A percentile compares a stretch with the other conserved stretches of the same genome.
Evolutionary conservation across 2,888 invertebrate species (phyloP).

Genomic region (Toxonevra muliebris): DNA sequence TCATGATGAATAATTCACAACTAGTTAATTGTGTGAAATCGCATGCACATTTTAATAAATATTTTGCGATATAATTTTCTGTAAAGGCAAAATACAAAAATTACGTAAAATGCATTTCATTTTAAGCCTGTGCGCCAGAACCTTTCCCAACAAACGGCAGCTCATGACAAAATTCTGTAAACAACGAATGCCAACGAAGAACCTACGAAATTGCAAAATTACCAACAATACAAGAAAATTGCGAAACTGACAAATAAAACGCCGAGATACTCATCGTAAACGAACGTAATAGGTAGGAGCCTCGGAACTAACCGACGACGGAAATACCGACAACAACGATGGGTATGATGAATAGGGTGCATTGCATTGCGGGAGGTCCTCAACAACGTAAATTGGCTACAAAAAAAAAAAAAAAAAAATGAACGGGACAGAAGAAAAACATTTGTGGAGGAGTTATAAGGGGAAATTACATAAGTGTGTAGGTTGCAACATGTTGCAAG

Average conservation of each 20-base stretch:
- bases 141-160: conserved; percentile 5
- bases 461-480: conserved; percentile 49
- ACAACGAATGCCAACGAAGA: conserved; percentile 25
- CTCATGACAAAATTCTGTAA: conserved; percentile 32
- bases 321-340: neutral
- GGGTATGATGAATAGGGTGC: neutral
- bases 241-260: conserved; percentile 20
- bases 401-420: conserved; percentile 44
- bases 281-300: conserved; percentile 33
- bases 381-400: conserved; percentile 47
- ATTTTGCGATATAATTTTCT: no score
- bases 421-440: conserved; percentile 29
- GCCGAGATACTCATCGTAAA: conserved; percentile 29
- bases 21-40: no score
- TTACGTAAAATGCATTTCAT: neutral
- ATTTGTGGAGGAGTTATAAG: no score
- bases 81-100: no score
- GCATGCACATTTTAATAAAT: no score
- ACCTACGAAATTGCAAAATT: neutral
- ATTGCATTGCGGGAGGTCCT: conserved; percentile 39
- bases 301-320: conserved; percentile 14
- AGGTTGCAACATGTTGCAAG: conserved; percentile 55
- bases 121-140: neutral
- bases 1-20: no score
- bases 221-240: neutral